Evolutionary conservation across 2,113 vertebrate genomes (phyloP), one percentile per base, ranked within the genome.

Genomic region (Passer montanus): DNA sequence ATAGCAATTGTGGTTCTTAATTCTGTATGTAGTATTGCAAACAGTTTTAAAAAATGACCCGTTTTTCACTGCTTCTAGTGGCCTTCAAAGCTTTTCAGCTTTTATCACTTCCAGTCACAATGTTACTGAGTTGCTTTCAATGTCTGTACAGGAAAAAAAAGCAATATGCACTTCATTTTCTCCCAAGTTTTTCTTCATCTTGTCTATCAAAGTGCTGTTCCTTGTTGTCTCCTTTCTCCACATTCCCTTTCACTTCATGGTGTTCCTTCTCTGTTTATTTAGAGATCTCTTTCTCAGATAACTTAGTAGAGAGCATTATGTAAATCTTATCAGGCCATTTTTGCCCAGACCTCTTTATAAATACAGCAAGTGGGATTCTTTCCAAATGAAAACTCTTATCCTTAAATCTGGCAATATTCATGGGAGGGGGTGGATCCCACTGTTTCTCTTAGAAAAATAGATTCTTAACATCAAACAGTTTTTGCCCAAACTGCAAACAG

Each of bases 261-360:
- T 74, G 89, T 95, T 96, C 59, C 59, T 94, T 69, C 60, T 84
- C 84, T 87, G 84, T 94, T 94, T 91, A 83, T 91, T 89, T 88
- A 77, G 80, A 96, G 91, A 94, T 95, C 76, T 94, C 92, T 95
- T 96, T 95, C 93, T 95, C 89, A 92, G 89, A 81, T 95, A 84
- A 77, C 43, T 90, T 81, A 87, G 56, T 20, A 89, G 64, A 93
- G 93, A 94, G 80, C 60, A 55, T 92, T 87, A 93, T 78, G 21
- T 72, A 92, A 92, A 81, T 81, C 73, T 87, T 89, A 72, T 0
- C 64, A 95, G 86, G 55, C 55, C 30, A 8, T 90, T 96, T 97
- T 96, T 96, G 96, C 96, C 96, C 94, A 97, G 86, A 96, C 95
- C 91, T 97, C 96, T 92, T 89, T 89, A 41, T 81, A 96, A 88